These are phyloP conservation scores for Poeciliopsis gracilis DNA, from an alignment of 2,797 vertebrate genomes.

Conservation along the genomic window DNA sequence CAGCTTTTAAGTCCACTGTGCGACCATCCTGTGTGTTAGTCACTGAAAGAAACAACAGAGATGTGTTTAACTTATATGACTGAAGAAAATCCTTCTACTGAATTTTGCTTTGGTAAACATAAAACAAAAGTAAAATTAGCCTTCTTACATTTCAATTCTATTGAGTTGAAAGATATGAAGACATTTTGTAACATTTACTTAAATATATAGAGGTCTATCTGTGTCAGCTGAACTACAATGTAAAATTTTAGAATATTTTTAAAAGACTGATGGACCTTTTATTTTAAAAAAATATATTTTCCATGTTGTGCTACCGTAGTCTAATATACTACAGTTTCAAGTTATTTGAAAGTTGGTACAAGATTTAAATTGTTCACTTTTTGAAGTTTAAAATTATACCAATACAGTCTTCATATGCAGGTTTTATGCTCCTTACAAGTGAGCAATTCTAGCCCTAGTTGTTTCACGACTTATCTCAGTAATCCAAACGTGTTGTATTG, in stretches of 20 bases:
- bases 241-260: background rate
- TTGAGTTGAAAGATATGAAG: no score
- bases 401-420: background rate
- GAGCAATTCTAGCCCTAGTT: background rate
- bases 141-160: no score
- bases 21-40: no score
- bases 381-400: background rate
- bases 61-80: no score
- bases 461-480: background rate
- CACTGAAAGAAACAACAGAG: no score
- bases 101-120: no score
- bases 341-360: background rate
- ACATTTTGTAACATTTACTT: no score
- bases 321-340: background rate
- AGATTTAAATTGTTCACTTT: background rate
- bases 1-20: no score
- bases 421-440: background rate
- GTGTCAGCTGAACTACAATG: no score
- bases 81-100: no score
- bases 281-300: background rate
- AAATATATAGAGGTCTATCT: no score
- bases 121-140: no score
- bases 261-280: background rate
- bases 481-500: background rate
- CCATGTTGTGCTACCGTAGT: background rate